phyloP scores from a whole-genome alignment of 1,140 invertebrate species.

The Neodiprion virginianus region DNA sequence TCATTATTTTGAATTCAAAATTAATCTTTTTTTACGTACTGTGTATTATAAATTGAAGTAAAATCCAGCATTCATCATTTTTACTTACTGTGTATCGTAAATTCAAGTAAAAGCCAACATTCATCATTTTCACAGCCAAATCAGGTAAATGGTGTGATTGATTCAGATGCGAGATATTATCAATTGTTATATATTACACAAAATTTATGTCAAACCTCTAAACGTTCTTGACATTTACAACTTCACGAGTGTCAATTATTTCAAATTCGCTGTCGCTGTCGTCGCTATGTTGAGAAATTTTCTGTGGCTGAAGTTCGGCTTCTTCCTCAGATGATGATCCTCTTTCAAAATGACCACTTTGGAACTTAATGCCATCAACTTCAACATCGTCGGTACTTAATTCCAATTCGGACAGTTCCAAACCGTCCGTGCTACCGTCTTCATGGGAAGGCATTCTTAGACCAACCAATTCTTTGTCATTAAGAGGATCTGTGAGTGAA shows the following conservation, averaged over 20 bases:
- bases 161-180: background rate
- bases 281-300: constrained; percentile 44
- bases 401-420: constrained; percentile 53
- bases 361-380: constrained; percentile 50
- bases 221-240: constrained; percentile 21
- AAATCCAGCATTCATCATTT: background rate
- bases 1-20: no score
- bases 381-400: constrained; percentile 49
- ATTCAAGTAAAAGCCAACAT: background rate
- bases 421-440: constrained; percentile 51
- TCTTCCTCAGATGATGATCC: constrained; percentile 53
- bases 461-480: constrained; percentile 52
- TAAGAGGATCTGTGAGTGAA: constrained; percentile 42
- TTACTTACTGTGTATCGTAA: background rate
- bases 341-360: constrained; percentile 51
- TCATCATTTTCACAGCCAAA: background rate
- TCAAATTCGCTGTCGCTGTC: constrained; percentile 58
- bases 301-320: constrained; percentile 39
- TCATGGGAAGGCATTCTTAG: constrained; percentile 58
- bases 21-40: no score
- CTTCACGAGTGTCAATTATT: constrained; percentile 54
- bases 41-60: no score
- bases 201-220: constrained; percentile 1
- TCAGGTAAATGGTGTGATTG: background rate
- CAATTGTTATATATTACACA: no score